Percentiles rank a stretch among this genome's conserved stretches.
These are phyloP conservation scores for Drosophila greeni DNA, from an alignment of 2,888 invertebrate species.

Conservation along the genomic window DNA sequence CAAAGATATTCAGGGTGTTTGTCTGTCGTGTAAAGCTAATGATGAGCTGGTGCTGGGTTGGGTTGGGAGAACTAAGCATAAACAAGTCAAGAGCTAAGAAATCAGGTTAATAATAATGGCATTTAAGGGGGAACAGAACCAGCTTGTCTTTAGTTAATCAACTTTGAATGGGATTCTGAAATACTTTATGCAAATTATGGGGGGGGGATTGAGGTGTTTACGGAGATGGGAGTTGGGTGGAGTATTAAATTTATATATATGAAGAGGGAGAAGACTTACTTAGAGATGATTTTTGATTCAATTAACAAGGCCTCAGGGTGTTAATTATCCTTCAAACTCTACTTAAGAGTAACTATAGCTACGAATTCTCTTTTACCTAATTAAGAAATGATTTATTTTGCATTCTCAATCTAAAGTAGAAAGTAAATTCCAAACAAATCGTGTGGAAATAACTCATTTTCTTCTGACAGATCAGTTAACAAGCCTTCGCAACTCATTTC, in stretches of 20 bases:
- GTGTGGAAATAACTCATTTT: conserved; percentile 10
- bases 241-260: background rate
- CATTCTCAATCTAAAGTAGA: background rate
- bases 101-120: conserved; percentile 7
- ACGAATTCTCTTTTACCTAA: background rate
- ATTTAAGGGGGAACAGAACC: background rate
- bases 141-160: background rate
- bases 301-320: background rate
- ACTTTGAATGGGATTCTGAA: background rate
- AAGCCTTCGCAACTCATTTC: conserved; percentile 13
- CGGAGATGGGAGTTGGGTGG: background rate
- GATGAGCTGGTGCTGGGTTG: background rate
- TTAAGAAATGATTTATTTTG: background rate
- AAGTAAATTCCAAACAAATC: background rate
- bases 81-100: conserved; percentile 7
- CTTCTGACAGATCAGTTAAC: conserved; percentile 24
- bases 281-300: too few species aligned
- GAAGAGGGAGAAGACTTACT: too few species aligned
- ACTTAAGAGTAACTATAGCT: too few species aligned
- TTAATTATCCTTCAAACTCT: background rate
- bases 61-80: background rate
- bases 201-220: background rate
- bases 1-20: conserved; percentile 4
- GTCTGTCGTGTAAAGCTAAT: conserved; percentile 1
- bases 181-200: background rate